Evolutionary conservation across 2,113 vertebrate species (phyloP), one percentile per base, ranked within the genome.

Genomic region (Seriola quinqueradiata): DNA sequence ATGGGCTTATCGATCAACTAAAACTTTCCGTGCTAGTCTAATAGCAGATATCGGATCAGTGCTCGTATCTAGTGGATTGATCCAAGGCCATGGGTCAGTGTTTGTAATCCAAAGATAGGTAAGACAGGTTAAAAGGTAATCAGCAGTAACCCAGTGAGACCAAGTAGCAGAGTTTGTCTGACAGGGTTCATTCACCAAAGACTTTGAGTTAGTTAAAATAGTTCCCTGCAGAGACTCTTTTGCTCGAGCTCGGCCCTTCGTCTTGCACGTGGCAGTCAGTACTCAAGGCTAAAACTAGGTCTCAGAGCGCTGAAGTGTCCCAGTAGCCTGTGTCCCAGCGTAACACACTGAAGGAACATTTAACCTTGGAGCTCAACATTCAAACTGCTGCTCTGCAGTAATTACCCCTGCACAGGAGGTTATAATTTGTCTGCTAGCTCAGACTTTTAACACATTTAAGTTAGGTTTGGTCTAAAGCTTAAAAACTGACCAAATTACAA

Each of bases 301-400:
- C 84, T 84, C 75, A 36, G 66, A 79, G 81, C 61, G 68, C 40
- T 3, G 16, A 5, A 67, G 38, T 72, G 70, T 78, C 81, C 73
- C 77, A 59, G 55, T 13, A 59, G 72, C 60, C 21, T 46, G 34
- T 65, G 73, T 74, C 70, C 81, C 68, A 46, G 50, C 4, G n/a
- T 70, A 36, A 8, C 44, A 42, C 23, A 23, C 61, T 38, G 44
- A 75, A 60, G 10, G 58, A 58, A 32, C 32, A 44, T 11, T 75
- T 78, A 70, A 75, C 70, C 75, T 55, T 3, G 19, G 2, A 38
- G 75, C 57, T 64, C 25, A 12, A 21, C 38, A 40, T 32, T 81
- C 4, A 79, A 19, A 34, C 2, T 42, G 8, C 17, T 6, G 23
- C 17, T 38, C n/a, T 34, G 14, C 2, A 17, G 34, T 83, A 75